Evolutionary conservation across 2,888 invertebrate genomes (phyloP).

Genomic region (Athrips mouffetella): DNA sequence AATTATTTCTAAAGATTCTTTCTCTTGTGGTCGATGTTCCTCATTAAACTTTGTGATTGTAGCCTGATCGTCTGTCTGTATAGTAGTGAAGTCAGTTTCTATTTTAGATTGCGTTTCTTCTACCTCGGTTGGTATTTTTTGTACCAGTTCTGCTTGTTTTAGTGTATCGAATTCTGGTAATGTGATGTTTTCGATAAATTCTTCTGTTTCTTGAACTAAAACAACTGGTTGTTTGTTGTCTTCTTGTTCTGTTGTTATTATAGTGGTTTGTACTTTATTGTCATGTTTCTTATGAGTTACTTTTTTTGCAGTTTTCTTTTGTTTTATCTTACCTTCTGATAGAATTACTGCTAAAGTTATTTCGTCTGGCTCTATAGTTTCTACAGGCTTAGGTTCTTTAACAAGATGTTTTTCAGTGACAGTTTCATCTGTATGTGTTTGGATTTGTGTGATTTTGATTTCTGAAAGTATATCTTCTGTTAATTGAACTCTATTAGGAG

Average conservation of each 20-base stretch:
- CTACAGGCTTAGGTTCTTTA: too few species aligned
- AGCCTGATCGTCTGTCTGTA: conserved; percentile 41
- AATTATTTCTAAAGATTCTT: conserved; percentile 17
- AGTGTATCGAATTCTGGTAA: conserved; percentile 20
- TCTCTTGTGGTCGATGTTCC: conserved; percentile 17
- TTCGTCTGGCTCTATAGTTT: conserved; percentile 46
- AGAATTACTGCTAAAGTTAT: conserved; percentile 24
- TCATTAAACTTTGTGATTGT: conserved; percentile 17
- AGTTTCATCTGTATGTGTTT: neutral
- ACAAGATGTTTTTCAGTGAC: too few species aligned
- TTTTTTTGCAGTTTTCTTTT: conserved; percentile 42
- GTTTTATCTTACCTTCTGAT: conserved; percentile 35
- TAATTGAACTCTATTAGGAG: too few species aligned
- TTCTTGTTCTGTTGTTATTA: conserved; percentile 44
- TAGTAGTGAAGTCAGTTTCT: conserved; percentile 32
- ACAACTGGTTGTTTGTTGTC: conserved; percentile 27
- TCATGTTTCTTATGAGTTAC: conserved; percentile 40
- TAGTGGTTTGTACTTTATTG: conserved; percentile 42
- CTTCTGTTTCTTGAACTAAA: conserved; percentile 22
- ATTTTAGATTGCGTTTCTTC: neutral
- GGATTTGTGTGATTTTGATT: neutral
- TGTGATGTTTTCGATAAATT: conserved; percentile 39
- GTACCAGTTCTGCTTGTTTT: neutral
- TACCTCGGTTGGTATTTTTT: conserved; percentile 19
- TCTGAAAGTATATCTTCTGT: neutral